phyloP scores from a whole-genome alignment of 2,888 invertebrate genomes.

The Polylopha cassiicola region DNA sequence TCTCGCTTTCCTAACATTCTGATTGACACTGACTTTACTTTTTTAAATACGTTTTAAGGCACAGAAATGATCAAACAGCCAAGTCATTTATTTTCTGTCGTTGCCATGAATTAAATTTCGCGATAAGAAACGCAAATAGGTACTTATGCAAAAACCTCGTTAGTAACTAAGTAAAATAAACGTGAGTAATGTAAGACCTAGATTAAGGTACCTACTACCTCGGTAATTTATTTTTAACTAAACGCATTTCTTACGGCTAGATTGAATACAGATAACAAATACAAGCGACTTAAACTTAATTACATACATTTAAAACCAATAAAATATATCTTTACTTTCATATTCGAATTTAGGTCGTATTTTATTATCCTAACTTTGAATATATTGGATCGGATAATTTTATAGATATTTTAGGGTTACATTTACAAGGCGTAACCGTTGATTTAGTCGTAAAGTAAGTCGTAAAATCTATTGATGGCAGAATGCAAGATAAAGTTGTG shows the following conservation, averaged over 20 bases:
- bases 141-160: no score
- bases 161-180: no score
- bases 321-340: conserved; percentile 21
- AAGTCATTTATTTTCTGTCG: background rate
- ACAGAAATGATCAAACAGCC: no score
- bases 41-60: no score
- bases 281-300: no score
- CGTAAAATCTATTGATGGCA: conserved; percentile 59
- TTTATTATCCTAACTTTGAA: conserved; percentile 45
- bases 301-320: conserved; percentile 17
- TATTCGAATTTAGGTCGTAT: conserved; percentile 28
- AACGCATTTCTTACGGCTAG: conserved; percentile 3
- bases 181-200: no score
- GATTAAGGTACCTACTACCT: no score
- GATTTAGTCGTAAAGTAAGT: conserved; percentile 63
- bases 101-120: background rate
- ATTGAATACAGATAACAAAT: no score
- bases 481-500: conserved; percentile 50
- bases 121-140: no score
- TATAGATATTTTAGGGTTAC: conserved; percentile 60
- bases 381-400: conserved; percentile 57
- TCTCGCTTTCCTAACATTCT: no score
- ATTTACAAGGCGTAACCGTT: conserved; percentile 64
- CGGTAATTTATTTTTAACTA: no score
- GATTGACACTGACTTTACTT: no score